Percentiles rank a stretch among this genome's conserved stretches.
phyloP scores from a whole-genome alignment of 2,888 invertebrate genomes.

The Apomyelois bistriatella region DNA sequence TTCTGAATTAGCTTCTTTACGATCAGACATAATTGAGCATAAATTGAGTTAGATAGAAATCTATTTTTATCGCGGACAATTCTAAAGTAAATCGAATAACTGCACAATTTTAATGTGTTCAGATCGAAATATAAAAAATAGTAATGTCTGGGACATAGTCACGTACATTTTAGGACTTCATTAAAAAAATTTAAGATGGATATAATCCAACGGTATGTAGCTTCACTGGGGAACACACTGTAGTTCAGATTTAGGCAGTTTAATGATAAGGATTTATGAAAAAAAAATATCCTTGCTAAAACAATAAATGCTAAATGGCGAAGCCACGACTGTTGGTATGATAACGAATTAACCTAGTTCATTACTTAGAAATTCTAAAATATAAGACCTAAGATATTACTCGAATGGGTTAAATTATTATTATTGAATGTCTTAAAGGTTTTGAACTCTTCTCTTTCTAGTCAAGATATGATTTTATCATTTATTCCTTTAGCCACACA shows the following conservation, averaged over 20 bases:
- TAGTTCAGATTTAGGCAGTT: too few relatives aligned
- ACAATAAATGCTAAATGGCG: too few relatives aligned
- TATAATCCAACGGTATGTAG: too few relatives aligned
- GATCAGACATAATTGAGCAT: not conserved
- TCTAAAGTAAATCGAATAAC: conserved; percentile 4
- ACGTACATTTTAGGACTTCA: too few relatives aligned
- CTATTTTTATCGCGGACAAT: conserved; percentile 9
- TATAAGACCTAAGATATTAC: not conserved
- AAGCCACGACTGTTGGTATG: conserved; percentile 38
- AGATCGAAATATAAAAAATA: not conserved
- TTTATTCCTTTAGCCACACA: too few relatives aligned
- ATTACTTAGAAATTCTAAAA: conserved; percentile 29
- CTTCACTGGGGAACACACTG: too few relatives aligned
- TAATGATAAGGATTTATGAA: conserved; percentile 14
- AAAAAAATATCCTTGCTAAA: conserved; percentile 20
- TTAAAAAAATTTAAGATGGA: too few relatives aligned
- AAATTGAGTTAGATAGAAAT: conserved; percentile 7
- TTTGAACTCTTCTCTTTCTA: conserved; percentile 3
- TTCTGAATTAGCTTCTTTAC: not conserved
- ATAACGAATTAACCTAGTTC: conserved; percentile 34
- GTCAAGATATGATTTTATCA: not conserved
- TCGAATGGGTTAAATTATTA: not conserved
- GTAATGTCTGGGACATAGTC: too few relatives aligned
- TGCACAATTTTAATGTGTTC: conserved; percentile 12
- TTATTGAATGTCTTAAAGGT: too few relatives aligned